Evolutionary conservation across 2,888 invertebrate genomes (phyloP).

Genomic region (Eulithis prunata): DNA sequence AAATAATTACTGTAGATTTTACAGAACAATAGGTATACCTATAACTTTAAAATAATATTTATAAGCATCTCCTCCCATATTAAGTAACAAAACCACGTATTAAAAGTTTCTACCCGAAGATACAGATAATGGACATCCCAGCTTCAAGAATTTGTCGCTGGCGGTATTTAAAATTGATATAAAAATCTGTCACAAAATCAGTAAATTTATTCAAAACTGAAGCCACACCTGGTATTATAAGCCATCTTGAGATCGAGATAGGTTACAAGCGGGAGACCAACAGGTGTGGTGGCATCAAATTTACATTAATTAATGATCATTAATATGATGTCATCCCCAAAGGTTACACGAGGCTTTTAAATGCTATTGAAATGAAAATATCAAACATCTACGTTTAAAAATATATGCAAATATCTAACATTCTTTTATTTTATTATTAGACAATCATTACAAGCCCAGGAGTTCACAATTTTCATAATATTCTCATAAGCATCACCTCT

Average conservation of each 20-base stretch:
- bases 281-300: constrained; percentile 29
- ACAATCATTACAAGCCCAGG: no score
- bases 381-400: background rate
- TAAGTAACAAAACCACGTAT: no score
- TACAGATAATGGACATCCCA: no score
- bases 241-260: constrained; percentile 11
- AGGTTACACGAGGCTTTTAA: constrained; percentile 9
- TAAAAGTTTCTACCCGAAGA: no score
- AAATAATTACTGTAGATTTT: background rate
- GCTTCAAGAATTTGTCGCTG: no score
- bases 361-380: background rate
- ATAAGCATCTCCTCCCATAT: no score
- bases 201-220: background rate
- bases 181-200: background rate
- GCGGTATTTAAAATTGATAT: no score
- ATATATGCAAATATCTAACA: background rate
- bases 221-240: constrained; percentile 1
- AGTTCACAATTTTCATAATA: no score
- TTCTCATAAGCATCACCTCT: background rate
- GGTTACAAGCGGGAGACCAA: constrained; percentile 13
- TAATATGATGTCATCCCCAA: constrained; percentile 31
- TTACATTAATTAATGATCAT: constrained; percentile 21
- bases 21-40: background rate
- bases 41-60: no score
- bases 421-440: no score